These are phyloP conservation scores for Notolabrus celidotus DNA, from an alignment of 2,797 vertebrate species.

Conservation along the genomic window DNA sequence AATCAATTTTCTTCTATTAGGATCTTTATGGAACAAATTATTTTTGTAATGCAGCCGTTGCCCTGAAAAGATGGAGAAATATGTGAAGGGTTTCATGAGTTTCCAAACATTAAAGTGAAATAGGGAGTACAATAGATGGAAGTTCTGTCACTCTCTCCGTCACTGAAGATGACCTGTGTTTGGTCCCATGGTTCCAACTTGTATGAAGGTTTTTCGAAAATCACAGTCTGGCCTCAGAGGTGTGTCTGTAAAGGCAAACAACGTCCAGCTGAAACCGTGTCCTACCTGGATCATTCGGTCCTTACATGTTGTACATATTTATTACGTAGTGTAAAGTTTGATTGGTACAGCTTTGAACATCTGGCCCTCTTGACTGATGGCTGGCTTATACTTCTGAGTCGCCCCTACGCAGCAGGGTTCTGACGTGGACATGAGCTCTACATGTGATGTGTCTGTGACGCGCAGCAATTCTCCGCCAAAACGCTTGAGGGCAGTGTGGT, in stretches of 20 bases:
- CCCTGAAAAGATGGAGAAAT: neutral
- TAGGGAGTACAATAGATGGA: neutral
- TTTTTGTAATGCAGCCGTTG: neutral
- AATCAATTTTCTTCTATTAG: conserved; percentile 23
- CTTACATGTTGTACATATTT: neutral
- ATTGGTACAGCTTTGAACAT: no score
- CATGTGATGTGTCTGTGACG: no score
- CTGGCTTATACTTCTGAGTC: no score
- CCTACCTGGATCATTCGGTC: neutral
- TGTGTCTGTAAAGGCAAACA: neutral
- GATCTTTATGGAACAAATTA: conserved; percentile 10
- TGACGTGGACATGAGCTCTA: no score
- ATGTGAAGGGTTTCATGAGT: neutral
- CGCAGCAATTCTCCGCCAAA: no score
- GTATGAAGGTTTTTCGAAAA: no score
- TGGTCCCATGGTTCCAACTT: neutral
- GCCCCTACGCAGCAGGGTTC: no score
- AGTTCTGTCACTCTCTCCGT: neutral
- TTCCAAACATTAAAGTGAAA: neutral
- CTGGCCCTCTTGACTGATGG: no score
- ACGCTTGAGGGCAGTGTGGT: no score
- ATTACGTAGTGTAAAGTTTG: no score
- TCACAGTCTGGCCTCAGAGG: no score
- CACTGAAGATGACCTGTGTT: neutral
- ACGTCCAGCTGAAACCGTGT: neutral